A percentile compares a stretch with the other conserved stretches of the same genome.
These are phyloP conservation scores for Chloroceryle inda DNA, from an alignment of 2,797 vertebrate species.

Conservation along the genomic window DNA sequence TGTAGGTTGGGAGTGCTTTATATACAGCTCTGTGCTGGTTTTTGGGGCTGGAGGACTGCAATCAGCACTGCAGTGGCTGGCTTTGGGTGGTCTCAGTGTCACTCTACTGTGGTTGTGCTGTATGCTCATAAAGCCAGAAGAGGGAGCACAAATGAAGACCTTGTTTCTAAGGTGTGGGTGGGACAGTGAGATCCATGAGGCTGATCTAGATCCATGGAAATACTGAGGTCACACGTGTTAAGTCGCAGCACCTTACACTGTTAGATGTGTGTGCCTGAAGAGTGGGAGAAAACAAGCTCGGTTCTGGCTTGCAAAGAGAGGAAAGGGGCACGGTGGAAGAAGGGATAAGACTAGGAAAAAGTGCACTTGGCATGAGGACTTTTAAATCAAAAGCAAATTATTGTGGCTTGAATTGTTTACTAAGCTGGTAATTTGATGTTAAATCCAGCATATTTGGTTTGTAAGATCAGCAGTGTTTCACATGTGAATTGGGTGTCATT, in stretches of 20 bases:
- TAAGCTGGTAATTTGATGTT: background rate
- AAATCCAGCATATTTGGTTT: background rate
- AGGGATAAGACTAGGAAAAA: background rate
- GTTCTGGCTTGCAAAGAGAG: background rate
- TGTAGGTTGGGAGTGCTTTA: background rate
- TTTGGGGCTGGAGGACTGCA: accelerated
- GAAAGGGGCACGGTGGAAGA: background rate
- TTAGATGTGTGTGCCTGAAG: accelerated
- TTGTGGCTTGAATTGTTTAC: background rate
- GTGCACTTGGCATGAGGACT: background rate
- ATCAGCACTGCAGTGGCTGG: accelerated
- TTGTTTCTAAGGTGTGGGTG: background rate
- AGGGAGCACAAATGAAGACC: conserved; percentile 44
- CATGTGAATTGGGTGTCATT: background rate
- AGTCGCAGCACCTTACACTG: background rate
- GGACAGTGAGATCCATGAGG: background rate
- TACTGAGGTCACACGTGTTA: background rate
- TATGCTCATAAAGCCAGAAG: background rate
- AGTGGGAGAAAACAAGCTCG: background rate
- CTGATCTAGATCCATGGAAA: background rate
- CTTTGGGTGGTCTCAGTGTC: background rate
- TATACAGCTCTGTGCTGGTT: background rate
- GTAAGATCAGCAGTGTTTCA: background rate
- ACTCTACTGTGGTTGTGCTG: background rate
- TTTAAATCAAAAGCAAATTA: background rate